Conservation (phyloP, 2,888 invertebrate genomes). For the Volucella bombylans region DNA sequence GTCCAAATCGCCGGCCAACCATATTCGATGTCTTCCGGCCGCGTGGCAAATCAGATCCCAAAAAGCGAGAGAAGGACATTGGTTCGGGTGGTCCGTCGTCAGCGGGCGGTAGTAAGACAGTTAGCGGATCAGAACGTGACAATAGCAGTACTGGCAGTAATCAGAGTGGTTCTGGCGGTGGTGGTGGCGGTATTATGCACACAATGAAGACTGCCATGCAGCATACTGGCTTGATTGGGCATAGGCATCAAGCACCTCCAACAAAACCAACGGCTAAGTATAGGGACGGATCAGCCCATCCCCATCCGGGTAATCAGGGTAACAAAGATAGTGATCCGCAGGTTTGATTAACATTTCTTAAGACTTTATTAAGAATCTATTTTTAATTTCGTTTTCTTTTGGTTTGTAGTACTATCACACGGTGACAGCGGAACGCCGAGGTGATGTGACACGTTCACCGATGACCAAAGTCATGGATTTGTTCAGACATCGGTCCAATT, state of each 20-base stretch:
- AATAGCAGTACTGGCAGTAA: constrained; percentile 80
- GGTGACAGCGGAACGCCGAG: constrained; percentile 86
- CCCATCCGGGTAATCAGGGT: constrained; percentile 83
- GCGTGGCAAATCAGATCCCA: constrained; percentile 89
- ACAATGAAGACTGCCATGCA: constrained; percentile 93
- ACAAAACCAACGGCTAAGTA: constrained; percentile 82
- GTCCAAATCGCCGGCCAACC: constrained; percentile 88
- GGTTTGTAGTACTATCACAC: constrained; percentile 87
- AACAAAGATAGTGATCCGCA: constrained; percentile 81
- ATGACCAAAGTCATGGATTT: constrained; percentile 96
- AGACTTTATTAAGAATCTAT: background rate
- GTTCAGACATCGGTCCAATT: constrained; percentile 90
- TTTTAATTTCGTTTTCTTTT: constrained; percentile 42
- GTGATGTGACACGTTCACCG: constrained; percentile 87
- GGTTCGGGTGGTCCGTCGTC: constrained; percentile 76
- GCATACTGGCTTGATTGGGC: constrained; percentile 80
- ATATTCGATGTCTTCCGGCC: constrained; percentile 92
- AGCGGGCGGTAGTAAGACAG: constrained; percentile 74
- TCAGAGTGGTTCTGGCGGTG: constrained; percentile 77
- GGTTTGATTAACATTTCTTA: constrained; percentile 74
- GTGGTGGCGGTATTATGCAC: constrained; percentile 86
- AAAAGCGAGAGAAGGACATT: constrained; percentile 79
- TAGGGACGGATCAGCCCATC: constrained; percentile 88
- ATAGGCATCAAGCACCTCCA: constrained; percentile 77
- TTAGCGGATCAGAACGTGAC: constrained; percentile 76